Conservation (phyloP, 2,888 invertebrate species). For the Drosophila melanocephala region DNA sequence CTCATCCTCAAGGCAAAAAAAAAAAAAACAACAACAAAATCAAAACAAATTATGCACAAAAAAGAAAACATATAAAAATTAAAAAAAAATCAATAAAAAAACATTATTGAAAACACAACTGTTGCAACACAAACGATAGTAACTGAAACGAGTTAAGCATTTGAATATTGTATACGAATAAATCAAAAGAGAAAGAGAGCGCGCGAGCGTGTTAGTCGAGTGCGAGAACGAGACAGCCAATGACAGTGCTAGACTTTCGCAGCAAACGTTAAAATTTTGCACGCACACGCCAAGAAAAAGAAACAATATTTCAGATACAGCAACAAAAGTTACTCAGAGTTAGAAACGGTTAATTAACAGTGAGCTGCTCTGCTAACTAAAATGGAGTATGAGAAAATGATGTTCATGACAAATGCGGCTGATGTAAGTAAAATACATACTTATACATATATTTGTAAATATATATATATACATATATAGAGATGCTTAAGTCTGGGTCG, state of each 20-base stretch:
- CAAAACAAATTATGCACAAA: slow-evolving; percentile 24
- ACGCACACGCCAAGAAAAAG: slow-evolving; percentile 51
- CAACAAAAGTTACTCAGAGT: slow-evolving; percentile 2
- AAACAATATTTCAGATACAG: slow-evolving; percentile 26
- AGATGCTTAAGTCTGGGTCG: background rate
- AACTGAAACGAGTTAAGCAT: slow-evolving; percentile 50
- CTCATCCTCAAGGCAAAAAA: slow-evolving; percentile 54
- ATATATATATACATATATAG: background rate
- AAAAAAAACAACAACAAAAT: slow-evolving; percentile 24
- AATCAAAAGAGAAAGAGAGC: slow-evolving; percentile 49
- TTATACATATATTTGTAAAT: background rate
- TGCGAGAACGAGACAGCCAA: slow-evolving; percentile 54
- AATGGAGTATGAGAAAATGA: slow-evolving; percentile 82
- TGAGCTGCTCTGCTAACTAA: slow-evolving; percentile 21
- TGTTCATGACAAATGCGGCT: slow-evolving; percentile 61
- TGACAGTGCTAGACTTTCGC: slow-evolving; percentile 69
- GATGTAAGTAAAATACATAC: slow-evolving; percentile 63
- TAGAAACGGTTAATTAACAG: slow-evolving; percentile 15
- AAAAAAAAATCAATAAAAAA: slow-evolving; percentile 30
- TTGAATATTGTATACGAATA: slow-evolving; percentile 34
- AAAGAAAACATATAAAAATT: slow-evolving; percentile 21
- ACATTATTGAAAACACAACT: slow-evolving; percentile 57
- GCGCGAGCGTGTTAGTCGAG: slow-evolving; percentile 25
- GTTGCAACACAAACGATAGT: slow-evolving; percentile 29
- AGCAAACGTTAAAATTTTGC: slow-evolving; percentile 61